Base-by-base conservation (phyloP, 2,797 vertebrate genomes). In the Knipowitschia caucasica region DNA sequence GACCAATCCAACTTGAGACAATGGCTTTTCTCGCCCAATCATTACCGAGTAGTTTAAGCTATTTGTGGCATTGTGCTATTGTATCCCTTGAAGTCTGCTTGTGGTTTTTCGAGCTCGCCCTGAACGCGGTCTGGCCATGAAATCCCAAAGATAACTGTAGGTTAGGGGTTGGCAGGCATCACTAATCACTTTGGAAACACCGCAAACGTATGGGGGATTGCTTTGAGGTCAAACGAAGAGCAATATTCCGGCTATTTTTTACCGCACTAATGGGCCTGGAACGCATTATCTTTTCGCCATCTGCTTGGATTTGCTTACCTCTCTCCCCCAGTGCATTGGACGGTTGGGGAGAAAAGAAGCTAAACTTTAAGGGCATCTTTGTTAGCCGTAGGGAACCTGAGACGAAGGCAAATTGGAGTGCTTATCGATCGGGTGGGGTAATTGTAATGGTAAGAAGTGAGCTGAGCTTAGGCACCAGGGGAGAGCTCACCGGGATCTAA, bases 271-370 rank as follows among this genome's bases (percentile, higher is more conserved):
- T 82, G 73, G 75, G 46, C 69, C 68, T 63, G 67, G 64, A 80
- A 67, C 67, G 76, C 64, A 75, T 82, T 73, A 78, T 67, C 77
- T 75, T 71, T 58, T 52, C 64, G 64, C 73, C 83, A 72, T 75
- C 78, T 79, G 76, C 8, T 27, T 15, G 4, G 53, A 64, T 81
- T 71, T 61, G 49, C 75, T 81, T 81, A 73, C 71, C 29, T 59
- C n/a, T n/a, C n/a, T n/a, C 59, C 77, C 75, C 63, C 4, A 17
- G 63, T 56, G 74, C 67, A 68, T 36, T 45, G 42, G 51, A 50
- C 44, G 26, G 49, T 50, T 47, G 63, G 72, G 59, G 72, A 61
- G 56, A 60, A 60, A 29, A 59, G 60, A 51, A 67, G 39, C 54
- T 67, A 84, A 76, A 64, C 67, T 81, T 75, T 58, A 65, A 87